These are phyloP conservation scores for Cataglyphis hispanica DNA, from an alignment of 1,140 invertebrate species.

Conservation along the genomic window DNA sequence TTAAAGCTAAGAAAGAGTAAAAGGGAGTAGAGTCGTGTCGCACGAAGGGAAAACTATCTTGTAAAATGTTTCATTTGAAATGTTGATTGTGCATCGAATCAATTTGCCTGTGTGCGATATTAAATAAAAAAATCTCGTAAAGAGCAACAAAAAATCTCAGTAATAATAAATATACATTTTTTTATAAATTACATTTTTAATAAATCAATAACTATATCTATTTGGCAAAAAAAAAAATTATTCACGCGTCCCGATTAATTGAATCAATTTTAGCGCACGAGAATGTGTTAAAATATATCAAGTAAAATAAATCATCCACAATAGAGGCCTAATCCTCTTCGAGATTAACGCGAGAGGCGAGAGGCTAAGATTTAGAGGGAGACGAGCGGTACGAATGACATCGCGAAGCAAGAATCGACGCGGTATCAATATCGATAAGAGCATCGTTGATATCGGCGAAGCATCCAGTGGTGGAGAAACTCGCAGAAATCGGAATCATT, in stretches of 20 bases:
- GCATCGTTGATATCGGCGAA: slow-evolving; percentile 56
- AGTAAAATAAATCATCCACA: background rate
- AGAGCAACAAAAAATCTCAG: background rate
- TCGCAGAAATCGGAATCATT: slow-evolving; percentile 59
- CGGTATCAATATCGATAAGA: slow-evolving; percentile 38
- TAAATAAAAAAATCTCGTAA: background rate
- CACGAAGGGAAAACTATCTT: background rate
- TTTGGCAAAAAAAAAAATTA: background rate
- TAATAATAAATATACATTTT: background rate
- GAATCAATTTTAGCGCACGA: background rate
- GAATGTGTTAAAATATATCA: background rate
- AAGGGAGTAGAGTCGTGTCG: background rate
- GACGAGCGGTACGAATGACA: background rate
- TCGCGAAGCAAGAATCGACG: background rate
- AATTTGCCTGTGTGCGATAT: background rate
- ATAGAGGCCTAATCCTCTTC: background rate
- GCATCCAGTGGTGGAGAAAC: slow-evolving; percentile 22
- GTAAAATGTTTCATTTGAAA: background rate
- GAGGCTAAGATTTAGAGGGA: background rate
- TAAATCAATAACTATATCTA: background rate
- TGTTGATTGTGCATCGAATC: background rate
- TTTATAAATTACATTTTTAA: background rate
- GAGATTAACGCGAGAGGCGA: background rate
- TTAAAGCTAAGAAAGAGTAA: slow-evolving; percentile 23
- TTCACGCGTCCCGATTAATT: background rate